Base-by-base conservation (phyloP, 1,140 invertebrate species). In the Lepidurus couesii region DNA sequence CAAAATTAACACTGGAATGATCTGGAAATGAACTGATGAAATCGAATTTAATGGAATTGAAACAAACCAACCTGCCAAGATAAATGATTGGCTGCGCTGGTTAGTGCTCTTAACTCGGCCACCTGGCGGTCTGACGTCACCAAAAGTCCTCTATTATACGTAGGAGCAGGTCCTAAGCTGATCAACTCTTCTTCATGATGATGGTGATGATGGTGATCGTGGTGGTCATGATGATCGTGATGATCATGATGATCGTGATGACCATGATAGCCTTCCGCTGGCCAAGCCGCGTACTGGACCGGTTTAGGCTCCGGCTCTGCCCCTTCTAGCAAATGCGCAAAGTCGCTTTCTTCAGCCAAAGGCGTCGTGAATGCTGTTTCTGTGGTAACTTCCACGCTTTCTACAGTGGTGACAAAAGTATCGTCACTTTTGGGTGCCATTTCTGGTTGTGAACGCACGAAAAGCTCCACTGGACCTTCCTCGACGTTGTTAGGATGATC, bases 111-210 rank as follows among this genome's bases (percentile, higher is more conserved):
- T 42, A 79, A 42, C 1, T 79, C 78, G 21, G 74, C 42, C 11
- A 45, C 74, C 26, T 79, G 78, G 44, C 73, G 73, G 24, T 74
- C 13, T 24, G 74, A 75, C 34, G 78, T 79, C n/a, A 75, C 78
- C 43, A 75, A 75, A 7, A 79, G 78, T 1, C 78, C 78, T 43
- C 45, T 74, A 44, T 74, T 79, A 10, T 47, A 74, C 73, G 65
- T 75, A n/a, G 78, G 78, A 1, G 75, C 65, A 8, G 78, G 43
- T 65, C 53, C 53, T 65, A 65, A 16, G 53, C 21, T 65, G 13
- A 65, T 65, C 9, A 65, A 13, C 21, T 65, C 53, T 16, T 65
- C 53, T 10, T 79, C 78, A 21, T 76, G 75, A 13, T 77, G 76
- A 26, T 77, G 76, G 44, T 77, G 76, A 24, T 34, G 73, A 21